Evolutionary conservation across 2,113 vertebrate species (phyloP), one percentile per base, ranked within the genome.

Genomic region (Nannospalax galili): DNA sequence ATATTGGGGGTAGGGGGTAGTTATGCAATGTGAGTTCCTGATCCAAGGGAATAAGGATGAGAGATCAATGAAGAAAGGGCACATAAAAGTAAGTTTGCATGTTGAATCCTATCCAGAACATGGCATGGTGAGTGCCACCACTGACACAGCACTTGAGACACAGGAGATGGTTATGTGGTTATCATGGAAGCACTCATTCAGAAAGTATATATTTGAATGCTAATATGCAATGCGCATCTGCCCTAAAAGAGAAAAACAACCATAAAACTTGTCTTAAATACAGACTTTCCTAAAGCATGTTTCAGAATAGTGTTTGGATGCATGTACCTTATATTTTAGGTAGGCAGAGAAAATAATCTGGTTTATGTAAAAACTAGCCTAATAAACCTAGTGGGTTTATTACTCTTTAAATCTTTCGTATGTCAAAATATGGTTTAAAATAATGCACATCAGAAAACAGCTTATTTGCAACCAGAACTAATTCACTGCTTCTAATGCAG

Each of bases 301-400:
- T 24, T 65, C 70, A 95, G 77, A 73, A 42, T 74, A 88, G 45
- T 82, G 73, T 96, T 88, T 92, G 79, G 40, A 82, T 85, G 88
- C 86, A 75, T 77, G 78, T 40, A 24, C 37, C 30, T 78, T 94
- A n/a, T 90, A 52, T 60, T 58, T 84, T 94, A 93, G 45, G 22
- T 92, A 62, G 12, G 52, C 42, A 84, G 62, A 92, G 75, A 91
- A 95, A 45, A 26, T 75, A 67, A 72, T 92, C 69, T 69, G 12
- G 69, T 74, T 88, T 91, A 32, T 86, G 4, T 89, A 84, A 94
- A 69, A 92, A 79, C 48, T 58, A 94, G 64, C 74, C 45, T 81
- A 73, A 35, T 92, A 42, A 92, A 90, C 26, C 82, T 72, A 92
- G 48, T 96, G 12, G 58, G 37, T 85, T 77, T 80, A 70, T 40